Base-by-base conservation (phyloP, 2,113 vertebrate species). In the Prunella himalayana region DNA sequence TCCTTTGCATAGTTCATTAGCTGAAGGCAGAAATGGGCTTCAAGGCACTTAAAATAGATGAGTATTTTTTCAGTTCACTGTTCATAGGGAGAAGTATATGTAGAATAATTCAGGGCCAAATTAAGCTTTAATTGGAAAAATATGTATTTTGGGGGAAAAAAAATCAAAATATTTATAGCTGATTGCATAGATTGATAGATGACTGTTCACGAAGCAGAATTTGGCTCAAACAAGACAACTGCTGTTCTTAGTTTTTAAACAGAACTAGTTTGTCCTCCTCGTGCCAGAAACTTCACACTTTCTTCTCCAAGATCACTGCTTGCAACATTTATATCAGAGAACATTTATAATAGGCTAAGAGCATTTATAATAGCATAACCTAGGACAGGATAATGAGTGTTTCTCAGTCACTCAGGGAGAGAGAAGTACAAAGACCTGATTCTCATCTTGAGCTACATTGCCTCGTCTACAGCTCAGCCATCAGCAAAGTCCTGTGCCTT, bases 281-380 rank as follows among this genome's bases (percentile, higher is more conserved):
- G 5, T 93, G 82, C 75, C 50, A 91, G 84, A 61, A 68, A 69
- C 57, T 72, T 94, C 82, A 86, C 68, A 59, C 85, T 92, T 96
- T 80, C 79, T 82, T 93, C 76, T 92, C 63, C 51, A 57, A 81
- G 82, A 94, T 94, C 75, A 59, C 49, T 53, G 45, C 83, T 90
- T 39, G 50, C 59, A 86, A 70, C 54, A 30, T 61, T 83, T 86
- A 15, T 70, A 90, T 94, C 82, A 88, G 68, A 92, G 82, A 94
- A 94, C 64, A 86, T 73, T 88, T 83, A 65, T 93, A 95, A 96
- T 95, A 97, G 92, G 79, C 82, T 93, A 83, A 92, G 59, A 95
- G 72, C 64, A 42, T 93, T 88, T 92, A 86, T 95, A 95, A 90
- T 78, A 78, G 47, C 56, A 47, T 90, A 88, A 86, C 90, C 88